Conservation (phyloP, 2,113 vertebrate species). For the Hystrix brachyura region DNA sequence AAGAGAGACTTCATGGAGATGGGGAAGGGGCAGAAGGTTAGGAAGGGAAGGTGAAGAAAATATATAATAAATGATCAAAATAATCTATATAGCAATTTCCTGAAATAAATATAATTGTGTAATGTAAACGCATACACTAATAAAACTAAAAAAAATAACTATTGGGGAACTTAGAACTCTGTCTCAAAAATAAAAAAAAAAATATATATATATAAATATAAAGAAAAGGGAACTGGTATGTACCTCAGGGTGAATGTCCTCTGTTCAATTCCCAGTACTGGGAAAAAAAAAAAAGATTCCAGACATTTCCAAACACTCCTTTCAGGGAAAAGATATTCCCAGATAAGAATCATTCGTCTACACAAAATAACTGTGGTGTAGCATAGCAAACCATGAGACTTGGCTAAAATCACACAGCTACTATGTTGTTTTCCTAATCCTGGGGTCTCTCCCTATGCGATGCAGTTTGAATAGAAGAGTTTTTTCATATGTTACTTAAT, state of each 20-base stretch:
- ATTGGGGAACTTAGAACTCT: not conserved
- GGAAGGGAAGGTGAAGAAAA: no score
- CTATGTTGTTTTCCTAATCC: not conserved
- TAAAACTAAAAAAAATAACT: not conserved
- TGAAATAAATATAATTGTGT: no score
- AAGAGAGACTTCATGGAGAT: no score
- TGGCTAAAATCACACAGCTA: not conserved
- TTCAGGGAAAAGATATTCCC: not conserved
- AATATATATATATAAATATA: not conserved
- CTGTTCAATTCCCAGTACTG: not conserved
- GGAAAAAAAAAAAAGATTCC: not conserved
- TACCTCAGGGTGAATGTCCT: not conserved
- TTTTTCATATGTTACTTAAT: not conserved
- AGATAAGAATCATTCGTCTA: not conserved
- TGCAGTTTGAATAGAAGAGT: not conserved
- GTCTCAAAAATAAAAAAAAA: not conserved
- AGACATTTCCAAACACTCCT: not conserved
- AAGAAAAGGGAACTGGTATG: not conserved
- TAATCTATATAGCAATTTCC: no score
- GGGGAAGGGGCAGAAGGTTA: no score
- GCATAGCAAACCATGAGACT: not conserved
- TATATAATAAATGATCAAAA: no score
- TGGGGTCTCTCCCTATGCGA: not conserved
- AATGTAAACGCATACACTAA: no score
- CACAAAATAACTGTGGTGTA: not conserved